Evolutionary conservation across 53 echinoderm and acorn worm species (phyloP), one percentile per base, ranked within the genome.

Genomic region (Crossaster papposus): DNA sequence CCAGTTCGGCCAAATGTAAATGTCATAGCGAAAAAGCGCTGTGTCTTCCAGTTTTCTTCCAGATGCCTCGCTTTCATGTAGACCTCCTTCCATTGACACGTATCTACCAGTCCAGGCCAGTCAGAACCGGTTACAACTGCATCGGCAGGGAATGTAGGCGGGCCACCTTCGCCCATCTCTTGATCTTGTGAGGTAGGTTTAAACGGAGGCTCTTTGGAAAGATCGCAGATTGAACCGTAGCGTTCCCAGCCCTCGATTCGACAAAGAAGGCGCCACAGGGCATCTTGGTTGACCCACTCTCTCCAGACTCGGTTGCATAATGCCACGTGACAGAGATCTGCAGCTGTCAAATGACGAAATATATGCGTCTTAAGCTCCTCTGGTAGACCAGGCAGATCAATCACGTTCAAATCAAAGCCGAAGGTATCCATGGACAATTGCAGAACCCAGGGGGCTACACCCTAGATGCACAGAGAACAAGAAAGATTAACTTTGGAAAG

Each of bases 41-140:
- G 9, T 24, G 10, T 78, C 8, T 2, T 13, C 51, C 50, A 78
- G 51, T 78, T 78, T 14, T 78, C 51, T 20, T 78, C 78, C 22
- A 78, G 78, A 23, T 51, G 78, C 51, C 51, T 10, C n/a, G 78
- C 78, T 78, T 51, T 78, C 78, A 78, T 78, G 78, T 50, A 78
- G 7, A 78, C 29, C 50, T 44, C 51, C 51, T 78, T 78, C 78
- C 78, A 78, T 51, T 28, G 23, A 23, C 78, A 78, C 2, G 78
- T 78, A 12, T 23, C n/a, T 6, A n/a, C 50, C 50, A 78, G 50
- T 17, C 51, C 51, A 17, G 78, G 51, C 23, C 51, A 51, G 78
- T 78, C 78, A 5, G 50, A 22, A 51, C 78, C 51, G 38, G 28
- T 51, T 29, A 51, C 78, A 50, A 28, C 24, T n/a, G 5, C 51